Conservation (phyloP, 1,140 invertebrate species). For the Drosophila ficusphila region DNA sequence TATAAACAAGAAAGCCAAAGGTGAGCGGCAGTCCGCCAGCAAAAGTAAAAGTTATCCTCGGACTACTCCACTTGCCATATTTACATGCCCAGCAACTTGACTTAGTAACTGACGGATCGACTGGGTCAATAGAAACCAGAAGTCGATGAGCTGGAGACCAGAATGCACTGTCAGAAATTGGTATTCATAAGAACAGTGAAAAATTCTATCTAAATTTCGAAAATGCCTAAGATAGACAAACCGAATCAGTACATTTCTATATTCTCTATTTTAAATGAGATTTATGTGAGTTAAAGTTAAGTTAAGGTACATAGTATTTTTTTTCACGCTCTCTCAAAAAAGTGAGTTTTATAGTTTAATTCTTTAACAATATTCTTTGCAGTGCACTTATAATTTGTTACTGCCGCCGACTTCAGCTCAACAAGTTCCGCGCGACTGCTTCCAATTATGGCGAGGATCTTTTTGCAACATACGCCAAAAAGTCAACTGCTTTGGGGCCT, state of each 20-base stretch:
- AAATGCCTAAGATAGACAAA: too few relatives aligned
- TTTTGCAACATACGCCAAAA: conserved; percentile 75
- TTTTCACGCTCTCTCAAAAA: too few relatives aligned
- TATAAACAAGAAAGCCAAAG: conserved; percentile 72
- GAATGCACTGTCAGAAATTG: conserved; percentile 8
- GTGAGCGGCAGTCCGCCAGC: conserved; percentile 35
- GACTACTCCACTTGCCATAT: conserved; percentile 55
- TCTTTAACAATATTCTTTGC: not conserved
- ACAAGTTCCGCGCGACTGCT: conserved; percentile 76
- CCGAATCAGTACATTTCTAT: too few relatives aligned
- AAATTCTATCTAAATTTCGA: too few relatives aligned
- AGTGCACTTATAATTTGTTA: conserved; percentile 67
- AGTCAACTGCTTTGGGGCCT: conserved; percentile 65
- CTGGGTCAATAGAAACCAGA: conserved; percentile 47
- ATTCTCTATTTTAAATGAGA: too few relatives aligned
- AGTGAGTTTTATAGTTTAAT: too few relatives aligned
- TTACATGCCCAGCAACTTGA: conserved; percentile 74
- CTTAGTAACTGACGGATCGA: conserved; percentile 77
- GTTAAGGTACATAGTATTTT: too few relatives aligned
- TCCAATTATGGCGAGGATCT: conserved; percentile 79
- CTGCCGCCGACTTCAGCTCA: conserved; percentile 37
- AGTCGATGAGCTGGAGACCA: conserved; percentile 12
- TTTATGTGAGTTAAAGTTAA: too few relatives aligned
- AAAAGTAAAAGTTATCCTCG: conserved; percentile 76
- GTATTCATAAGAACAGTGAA: not conserved